phyloP scores from a whole-genome alignment of 1,140 invertebrate genomes.

The Drosophila yakuba region DNA sequence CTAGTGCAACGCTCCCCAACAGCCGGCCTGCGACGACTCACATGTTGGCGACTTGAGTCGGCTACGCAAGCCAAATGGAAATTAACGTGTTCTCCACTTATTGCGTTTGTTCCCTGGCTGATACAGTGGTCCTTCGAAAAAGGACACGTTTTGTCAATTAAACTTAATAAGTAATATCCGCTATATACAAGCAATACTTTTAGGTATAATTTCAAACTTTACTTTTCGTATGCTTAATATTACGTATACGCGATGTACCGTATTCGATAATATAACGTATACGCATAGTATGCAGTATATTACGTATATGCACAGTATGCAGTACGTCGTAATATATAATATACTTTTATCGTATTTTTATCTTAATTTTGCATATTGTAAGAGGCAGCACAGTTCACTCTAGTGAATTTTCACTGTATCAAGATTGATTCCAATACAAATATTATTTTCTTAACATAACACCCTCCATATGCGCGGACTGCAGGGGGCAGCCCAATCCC shows the following conservation, averaged over 20 bases:
- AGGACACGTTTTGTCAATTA: no score
- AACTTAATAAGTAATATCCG: not conserved
- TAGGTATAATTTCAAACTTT: not conserved
- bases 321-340: no score
- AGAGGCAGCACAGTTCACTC: not conserved
- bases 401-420: conserved; percentile 4
- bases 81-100: conserved; percentile 60
- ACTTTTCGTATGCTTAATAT: conserved; percentile 3
- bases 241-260: conserved; percentile 9
- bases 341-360: no score
- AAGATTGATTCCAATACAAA: conserved; percentile 24
- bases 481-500: conserved; percentile 1
- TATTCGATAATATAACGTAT: conserved; percentile 1
- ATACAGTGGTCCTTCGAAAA: conserved; percentile 9
- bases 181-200: not conserved
- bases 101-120: conserved; percentile 29
- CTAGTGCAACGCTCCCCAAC: conserved; percentile 73
- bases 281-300: not conserved
- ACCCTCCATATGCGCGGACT: conserved; percentile 7
- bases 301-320: no score
- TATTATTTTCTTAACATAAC: conserved; percentile 38
- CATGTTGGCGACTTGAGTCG: conserved; percentile 74
- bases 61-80: conserved; percentile 63
- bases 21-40: conserved; percentile 50
- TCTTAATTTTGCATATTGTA: not conserved